phyloP scores from a whole-genome alignment of 2,888 invertebrate genomes.

The Trachelus tabidus region DNA sequence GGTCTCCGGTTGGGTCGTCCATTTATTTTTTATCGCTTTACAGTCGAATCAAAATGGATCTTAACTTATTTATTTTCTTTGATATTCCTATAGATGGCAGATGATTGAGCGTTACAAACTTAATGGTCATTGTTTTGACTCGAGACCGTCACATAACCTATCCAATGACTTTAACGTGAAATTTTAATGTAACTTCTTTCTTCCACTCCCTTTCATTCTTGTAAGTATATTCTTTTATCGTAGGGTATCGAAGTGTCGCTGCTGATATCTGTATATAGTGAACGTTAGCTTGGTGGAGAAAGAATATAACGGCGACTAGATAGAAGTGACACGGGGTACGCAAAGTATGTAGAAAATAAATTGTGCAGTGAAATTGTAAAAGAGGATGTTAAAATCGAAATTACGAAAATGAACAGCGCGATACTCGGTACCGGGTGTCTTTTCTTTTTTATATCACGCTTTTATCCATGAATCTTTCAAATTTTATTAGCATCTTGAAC shows the following conservation, averaged over 20 bases:
- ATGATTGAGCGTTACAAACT: neutral
- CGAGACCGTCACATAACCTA: neutral
- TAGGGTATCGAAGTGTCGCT: neutral
- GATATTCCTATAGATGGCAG: neutral
- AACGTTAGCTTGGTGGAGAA: neutral
- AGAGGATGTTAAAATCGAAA: neutral
- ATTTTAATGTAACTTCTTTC: neutral
- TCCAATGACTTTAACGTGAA: neutral
- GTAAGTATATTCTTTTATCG: slow-evolving; percentile 6
- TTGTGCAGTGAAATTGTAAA: too few species aligned
- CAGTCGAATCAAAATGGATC: slow-evolving; percentile 46
- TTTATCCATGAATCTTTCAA: neutral
- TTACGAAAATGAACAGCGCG: neutral
- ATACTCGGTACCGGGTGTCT: neutral
- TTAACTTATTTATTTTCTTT: slow-evolving; percentile 50
- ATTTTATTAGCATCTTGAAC: neutral
- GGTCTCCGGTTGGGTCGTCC: slow-evolving; percentile 3
- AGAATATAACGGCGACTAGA: neutral
- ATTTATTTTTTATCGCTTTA: slow-evolving; percentile 31
- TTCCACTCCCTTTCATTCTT: neutral
- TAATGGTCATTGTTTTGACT: too few species aligned
- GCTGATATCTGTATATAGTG: neutral
- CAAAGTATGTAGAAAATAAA: neutral
- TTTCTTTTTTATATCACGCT: neutral
- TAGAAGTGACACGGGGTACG: neutral